Evolutionary conservation across 2,113 vertebrate species (phyloP).

Genomic region (Chitala chitala): DNA sequence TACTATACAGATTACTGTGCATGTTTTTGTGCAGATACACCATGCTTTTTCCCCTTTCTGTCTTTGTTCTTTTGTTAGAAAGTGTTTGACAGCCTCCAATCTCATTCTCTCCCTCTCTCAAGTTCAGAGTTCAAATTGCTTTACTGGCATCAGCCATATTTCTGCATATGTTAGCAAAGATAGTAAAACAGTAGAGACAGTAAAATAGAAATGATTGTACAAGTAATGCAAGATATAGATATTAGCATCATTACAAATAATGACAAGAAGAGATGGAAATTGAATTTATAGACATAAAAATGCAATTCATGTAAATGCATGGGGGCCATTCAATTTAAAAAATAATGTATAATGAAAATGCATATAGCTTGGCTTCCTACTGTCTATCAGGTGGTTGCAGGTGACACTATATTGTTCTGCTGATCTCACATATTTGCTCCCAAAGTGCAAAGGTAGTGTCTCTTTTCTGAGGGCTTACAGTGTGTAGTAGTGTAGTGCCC

Average conservation of each 20-base stretch:
- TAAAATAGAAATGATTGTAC: too few relatives aligned
- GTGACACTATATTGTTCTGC: not conserved
- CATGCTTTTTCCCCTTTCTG: not conserved
- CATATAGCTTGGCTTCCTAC: too few relatives aligned
- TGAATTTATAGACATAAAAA: not conserved
- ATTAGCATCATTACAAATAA: too few relatives aligned
- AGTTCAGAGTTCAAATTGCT: not conserved
- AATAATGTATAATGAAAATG: not conserved
- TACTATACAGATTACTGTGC: not conserved
- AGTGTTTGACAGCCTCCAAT: not conserved
- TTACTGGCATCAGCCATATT: too few relatives aligned
- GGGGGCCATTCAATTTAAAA: not conserved
- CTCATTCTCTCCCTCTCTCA: not conserved
- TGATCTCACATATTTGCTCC: not conserved
- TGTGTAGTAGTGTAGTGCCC: not conserved
- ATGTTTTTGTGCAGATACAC: not conserved
- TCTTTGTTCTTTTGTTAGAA: not conserved
- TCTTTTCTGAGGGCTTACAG: not conserved
- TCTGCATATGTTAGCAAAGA: too few relatives aligned
- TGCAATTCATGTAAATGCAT: not conserved
- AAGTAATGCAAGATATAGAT: too few relatives aligned
- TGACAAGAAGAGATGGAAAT: too few relatives aligned
- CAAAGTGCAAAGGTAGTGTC: not conserved
- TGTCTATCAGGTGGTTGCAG: conserved; percentile 1
- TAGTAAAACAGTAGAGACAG: too few relatives aligned